These are phyloP conservation scores for Platyscapa corneri DNA, from an alignment of 1,140 invertebrate species.

Conservation along the genomic window DNA sequence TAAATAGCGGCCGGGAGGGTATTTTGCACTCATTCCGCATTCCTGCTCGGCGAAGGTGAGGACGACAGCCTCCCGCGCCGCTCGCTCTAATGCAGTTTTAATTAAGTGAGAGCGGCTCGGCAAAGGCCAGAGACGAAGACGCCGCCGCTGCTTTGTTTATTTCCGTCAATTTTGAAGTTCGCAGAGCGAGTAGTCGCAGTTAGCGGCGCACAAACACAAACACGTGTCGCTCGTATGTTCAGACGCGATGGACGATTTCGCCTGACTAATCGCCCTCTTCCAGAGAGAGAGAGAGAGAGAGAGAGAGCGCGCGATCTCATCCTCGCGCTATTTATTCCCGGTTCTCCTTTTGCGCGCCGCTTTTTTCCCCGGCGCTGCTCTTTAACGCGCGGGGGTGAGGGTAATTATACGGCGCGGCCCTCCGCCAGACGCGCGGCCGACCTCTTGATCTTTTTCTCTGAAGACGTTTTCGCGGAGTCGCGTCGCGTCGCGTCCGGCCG, in stretches of 20 bases:
- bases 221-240: conserved; percentile 74
- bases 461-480: neutral
- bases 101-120: conserved; percentile 73
- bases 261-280: conserved; percentile 72
- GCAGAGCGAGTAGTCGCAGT: conserved; percentile 32
- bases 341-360: neutral
- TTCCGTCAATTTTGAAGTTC: conserved; percentile 46
- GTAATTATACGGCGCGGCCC: conserved; percentile 42
- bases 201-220: conserved; percentile 49
- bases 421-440: conserved; percentile 9
- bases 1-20: no score
- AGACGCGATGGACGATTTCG: conserved; percentile 75
- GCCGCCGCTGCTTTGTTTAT: conserved; percentile 28
- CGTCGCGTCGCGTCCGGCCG: no score
- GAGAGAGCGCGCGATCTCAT: conserved; percentile 13
- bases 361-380: neutral
- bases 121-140: no score
- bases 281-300: conserved; percentile 38
- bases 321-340: neutral
- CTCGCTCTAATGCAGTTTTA: conserved; percentile 62
- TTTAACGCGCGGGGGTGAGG: conserved; percentile 12
- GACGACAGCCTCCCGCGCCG: neutral
- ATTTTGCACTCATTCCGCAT: no score
- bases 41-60: neutral
- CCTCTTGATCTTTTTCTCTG: conserved; percentile 49